These are phyloP conservation scores for Xiphorhynchus elegans DNA, from an alignment of 2,113 vertebrate genomes.

Conservation along the genomic window DNA sequence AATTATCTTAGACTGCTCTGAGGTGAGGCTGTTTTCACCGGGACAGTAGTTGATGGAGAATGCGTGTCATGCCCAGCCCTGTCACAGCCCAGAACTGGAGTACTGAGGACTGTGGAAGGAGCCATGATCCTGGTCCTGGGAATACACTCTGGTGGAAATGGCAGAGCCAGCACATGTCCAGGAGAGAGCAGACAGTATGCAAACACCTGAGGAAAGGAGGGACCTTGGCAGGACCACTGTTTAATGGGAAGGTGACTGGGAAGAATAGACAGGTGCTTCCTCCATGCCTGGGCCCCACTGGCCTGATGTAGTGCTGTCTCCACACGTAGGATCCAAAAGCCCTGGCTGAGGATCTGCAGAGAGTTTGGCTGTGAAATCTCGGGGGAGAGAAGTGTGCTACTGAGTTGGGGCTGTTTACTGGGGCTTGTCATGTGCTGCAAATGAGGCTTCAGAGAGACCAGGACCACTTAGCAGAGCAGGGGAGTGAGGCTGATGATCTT, in stretches of 20 bases:
- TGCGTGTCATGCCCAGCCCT: neutral
- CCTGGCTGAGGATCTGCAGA: neutral
- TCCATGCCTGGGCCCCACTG: neutral
- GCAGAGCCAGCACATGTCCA: neutral
- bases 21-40: neutral
- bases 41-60: neutral
- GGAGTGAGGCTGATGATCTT: neutral
- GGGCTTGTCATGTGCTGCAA: neutral
- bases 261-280: neutral
- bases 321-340: neutral
- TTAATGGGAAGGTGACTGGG: neutral
- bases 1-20: neutral
- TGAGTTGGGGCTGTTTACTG: fast-evolving
- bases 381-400: neutral
- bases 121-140: neutral
- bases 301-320: neutral
- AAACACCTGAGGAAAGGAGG: neutral
- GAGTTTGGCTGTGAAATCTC: neutral
- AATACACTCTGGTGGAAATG: fast-evolving
- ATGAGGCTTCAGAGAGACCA: neutral
- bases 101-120: neutral
- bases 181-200: neutral
- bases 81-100: neutral
- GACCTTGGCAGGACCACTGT: neutral
- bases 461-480: neutral